Conservation (phyloP, 2,113 vertebrate genomes). For the Thunnus maccoyii region DNA sequence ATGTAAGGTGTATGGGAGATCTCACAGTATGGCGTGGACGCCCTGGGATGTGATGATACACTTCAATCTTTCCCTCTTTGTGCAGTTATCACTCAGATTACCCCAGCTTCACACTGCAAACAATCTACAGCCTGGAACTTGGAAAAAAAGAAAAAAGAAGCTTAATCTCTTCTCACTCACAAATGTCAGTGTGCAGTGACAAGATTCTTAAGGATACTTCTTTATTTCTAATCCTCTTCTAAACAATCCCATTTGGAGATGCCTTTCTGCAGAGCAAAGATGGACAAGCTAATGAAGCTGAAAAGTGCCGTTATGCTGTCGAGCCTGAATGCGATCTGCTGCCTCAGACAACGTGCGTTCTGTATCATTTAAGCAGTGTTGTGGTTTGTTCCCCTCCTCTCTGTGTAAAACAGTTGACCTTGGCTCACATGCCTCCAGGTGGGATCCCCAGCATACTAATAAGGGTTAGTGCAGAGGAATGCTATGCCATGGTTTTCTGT, state of each 20-base stretch:
- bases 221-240: slow-evolving; percentile 67
- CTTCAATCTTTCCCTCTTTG: slow-evolving; percentile 63
- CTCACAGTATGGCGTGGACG: slow-evolving; percentile 64
- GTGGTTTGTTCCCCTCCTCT: slow-evolving; percentile 52
- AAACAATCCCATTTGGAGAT: slow-evolving; percentile 58
- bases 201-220: slow-evolving; percentile 52
- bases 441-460: slow-evolving; percentile 78
- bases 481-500: slow-evolving; percentile 55
- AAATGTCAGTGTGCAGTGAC: slow-evolving; percentile 58
- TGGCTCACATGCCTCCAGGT: slow-evolving; percentile 76
- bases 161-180: slow-evolving; percentile 49
- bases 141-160: slow-evolving; percentile 4
- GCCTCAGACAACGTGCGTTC: slow-evolving; percentile 15
- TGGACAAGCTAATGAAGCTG: slow-evolving; percentile 60
- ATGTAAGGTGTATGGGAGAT: slow-evolving; percentile 56
- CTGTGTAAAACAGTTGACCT: slow-evolving; percentile 76
- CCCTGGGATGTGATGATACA: slow-evolving; percentile 65
- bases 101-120: slow-evolving; percentile 53
- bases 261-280: slow-evolving; percentile 40
- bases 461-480: slow-evolving; percentile 64
- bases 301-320: slow-evolving; percentile 38
- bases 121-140: slow-evolving; percentile 22
- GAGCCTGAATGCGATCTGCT: slow-evolving; percentile 35
- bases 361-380: slow-evolving; percentile 49
- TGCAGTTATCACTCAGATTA: slow-evolving; percentile 55